Conservation (phyloP, 2,113 vertebrate species). For the Candoia aspera region DNA sequence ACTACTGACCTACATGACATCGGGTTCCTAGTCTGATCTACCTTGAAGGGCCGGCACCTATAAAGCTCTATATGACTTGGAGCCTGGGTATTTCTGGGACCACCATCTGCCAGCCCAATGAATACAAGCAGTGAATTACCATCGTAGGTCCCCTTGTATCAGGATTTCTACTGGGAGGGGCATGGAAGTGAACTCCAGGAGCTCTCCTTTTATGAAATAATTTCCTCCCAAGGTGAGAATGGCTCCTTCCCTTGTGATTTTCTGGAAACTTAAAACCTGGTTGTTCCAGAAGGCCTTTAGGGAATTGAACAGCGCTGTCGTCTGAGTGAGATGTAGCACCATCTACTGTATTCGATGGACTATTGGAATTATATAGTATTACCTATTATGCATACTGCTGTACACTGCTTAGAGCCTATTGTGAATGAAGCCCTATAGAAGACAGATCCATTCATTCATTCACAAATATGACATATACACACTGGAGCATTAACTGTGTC, state of each 20-base stretch:
- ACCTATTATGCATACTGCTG: background rate
- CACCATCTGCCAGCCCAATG: too few species aligned
- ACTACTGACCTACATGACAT: background rate
- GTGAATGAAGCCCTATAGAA: background rate
- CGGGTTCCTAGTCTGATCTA: too few species aligned
- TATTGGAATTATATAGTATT: background rate
- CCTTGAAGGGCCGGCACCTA: too few species aligned
- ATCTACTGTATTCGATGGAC: background rate
- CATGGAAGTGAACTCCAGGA: background rate
- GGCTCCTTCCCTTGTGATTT: background rate
- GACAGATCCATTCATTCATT: too few species aligned
- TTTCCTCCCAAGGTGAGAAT: background rate
- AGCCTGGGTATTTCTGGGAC: too few species aligned
- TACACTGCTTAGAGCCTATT: background rate
- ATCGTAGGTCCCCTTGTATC: too few species aligned
- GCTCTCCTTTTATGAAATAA: background rate
- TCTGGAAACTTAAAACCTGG: background rate
- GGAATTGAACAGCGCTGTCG: background rate
- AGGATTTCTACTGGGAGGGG: too few species aligned
- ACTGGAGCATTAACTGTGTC: slow-evolving; percentile 27
- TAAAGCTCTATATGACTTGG: too few species aligned
- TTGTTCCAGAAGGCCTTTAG: background rate
- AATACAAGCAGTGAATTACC: too few species aligned
- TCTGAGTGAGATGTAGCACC: background rate
- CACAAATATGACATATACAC: background rate